These are phyloP conservation scores for Corticium candelabrum DNA, from an alignment of 37 sponge, comb jelly and placozoan genomes.

Conservation along the genomic window DNA sequence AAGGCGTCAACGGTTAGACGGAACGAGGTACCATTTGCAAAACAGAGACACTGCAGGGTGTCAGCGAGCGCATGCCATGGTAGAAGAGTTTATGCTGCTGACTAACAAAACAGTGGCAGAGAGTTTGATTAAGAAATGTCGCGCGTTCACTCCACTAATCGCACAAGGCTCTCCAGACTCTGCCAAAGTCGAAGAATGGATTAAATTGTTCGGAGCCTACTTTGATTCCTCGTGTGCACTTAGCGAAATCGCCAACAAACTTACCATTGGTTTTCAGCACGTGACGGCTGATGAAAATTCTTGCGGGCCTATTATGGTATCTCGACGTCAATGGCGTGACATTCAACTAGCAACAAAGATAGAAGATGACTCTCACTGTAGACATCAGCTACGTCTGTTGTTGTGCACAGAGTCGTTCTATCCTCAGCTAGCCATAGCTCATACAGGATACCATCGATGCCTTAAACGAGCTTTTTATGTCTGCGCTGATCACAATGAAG, in stretches of 20 bases:
- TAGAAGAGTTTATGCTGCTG: conserved; percentile 5
- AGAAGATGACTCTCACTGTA: neutral
- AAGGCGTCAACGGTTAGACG: neutral
- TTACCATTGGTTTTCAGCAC: neutral
- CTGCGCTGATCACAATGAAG: neutral
- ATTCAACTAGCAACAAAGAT: neutral
- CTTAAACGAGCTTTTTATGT: neutral
- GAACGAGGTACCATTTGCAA: too few relatives aligned
- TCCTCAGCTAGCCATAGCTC: neutral
- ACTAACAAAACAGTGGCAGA: neutral
- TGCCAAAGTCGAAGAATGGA: neutral
- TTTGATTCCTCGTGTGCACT: neutral
- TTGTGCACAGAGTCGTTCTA: neutral
- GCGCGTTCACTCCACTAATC: neutral
- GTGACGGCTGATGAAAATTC: neutral
- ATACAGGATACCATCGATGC: neutral
- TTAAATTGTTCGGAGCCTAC: neutral
- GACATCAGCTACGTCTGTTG: neutral
- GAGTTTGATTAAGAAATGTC: neutral
- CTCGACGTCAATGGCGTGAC: neutral
- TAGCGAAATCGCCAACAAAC: neutral
- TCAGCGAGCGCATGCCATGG: neutral
- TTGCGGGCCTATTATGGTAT: neutral
- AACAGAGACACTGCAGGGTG: too few relatives aligned
- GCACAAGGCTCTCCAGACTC: neutral